Evolutionary conservation across 2,888 invertebrate species (phyloP).

Genomic region (Conistra vaccinii): DNA sequence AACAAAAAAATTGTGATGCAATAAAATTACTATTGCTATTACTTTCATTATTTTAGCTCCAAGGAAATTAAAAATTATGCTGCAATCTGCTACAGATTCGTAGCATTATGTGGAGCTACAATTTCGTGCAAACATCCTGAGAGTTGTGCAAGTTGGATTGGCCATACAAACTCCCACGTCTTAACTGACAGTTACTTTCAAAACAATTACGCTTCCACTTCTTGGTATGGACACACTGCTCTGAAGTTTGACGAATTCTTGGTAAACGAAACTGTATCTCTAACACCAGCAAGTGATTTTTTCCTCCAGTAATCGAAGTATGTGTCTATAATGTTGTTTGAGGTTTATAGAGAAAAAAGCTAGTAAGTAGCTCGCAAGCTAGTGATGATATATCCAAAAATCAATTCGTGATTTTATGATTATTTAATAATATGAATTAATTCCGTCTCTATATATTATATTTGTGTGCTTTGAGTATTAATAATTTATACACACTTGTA

Average conservation of each 20-base stretch:
- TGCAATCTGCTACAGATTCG: neutral
- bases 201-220: conserved; percentile 79
- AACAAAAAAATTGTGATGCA: neutral
- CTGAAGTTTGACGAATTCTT: conserved; percentile 26
- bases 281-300: neutral
- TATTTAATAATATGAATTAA: neutral
- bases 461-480: neutral
- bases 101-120: conserved; percentile 66
- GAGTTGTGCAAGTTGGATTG: conserved; percentile 78
- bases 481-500: no score
- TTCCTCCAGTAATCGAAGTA: no score
- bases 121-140: conserved; percentile 80
- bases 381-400: neutral
- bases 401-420: neutral
- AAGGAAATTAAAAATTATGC: conserved; percentile 1
- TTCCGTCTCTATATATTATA: neutral
- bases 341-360: neutral
- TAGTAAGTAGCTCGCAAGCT: no score
- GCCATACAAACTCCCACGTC: conserved; percentile 78
- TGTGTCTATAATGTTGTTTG: no score
- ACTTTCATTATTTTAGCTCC: neutral
- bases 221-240: conserved; percentile 64
- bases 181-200: conserved; percentile 82
- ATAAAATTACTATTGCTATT: no score
- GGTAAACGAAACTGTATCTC: neutral